These are phyloP conservation scores for Origma solitaria DNA, from an alignment of 2,113 vertebrate species.

Conservation along the genomic window DNA sequence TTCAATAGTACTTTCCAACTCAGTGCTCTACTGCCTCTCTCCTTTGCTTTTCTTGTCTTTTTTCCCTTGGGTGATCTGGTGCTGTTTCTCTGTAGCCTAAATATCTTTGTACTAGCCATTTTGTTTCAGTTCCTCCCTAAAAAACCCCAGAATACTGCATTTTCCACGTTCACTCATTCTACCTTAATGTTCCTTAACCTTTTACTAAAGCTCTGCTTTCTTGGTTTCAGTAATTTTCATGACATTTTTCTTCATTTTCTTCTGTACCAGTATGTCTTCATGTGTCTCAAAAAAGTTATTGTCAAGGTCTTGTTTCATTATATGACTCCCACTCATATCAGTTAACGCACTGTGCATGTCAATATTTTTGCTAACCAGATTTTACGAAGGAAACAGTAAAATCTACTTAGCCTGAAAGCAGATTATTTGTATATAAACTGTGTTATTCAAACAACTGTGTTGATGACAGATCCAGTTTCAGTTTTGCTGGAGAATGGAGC, in stretches of 20 bases:
- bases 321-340: constrained; percentile 21
- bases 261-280: background rate
- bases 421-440: background rate
- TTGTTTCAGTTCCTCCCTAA: constrained; percentile 6
- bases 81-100: background rate
- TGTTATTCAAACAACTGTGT: background rate
- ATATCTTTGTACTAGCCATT: background rate
- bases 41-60: background rate
- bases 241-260: constrained; percentile 64
- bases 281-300: constrained; percentile 35
- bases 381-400: background rate
- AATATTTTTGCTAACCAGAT: background rate
- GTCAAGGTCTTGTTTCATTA: constrained; percentile 60
- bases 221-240: constrained; percentile 42
- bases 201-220: constrained; percentile 26
- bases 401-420: background rate
- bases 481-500: background rate
- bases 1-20: background rate
- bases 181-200: background rate
- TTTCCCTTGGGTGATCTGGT: background rate
- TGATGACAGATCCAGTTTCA: background rate
- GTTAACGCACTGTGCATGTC: constrained; percentile 22
- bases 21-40: background rate
- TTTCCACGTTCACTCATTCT: background rate
- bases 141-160: background rate